phyloP scores from a whole-genome alignment of 2,113 vertebrate species.

The Dipodomys merriami region DNA sequence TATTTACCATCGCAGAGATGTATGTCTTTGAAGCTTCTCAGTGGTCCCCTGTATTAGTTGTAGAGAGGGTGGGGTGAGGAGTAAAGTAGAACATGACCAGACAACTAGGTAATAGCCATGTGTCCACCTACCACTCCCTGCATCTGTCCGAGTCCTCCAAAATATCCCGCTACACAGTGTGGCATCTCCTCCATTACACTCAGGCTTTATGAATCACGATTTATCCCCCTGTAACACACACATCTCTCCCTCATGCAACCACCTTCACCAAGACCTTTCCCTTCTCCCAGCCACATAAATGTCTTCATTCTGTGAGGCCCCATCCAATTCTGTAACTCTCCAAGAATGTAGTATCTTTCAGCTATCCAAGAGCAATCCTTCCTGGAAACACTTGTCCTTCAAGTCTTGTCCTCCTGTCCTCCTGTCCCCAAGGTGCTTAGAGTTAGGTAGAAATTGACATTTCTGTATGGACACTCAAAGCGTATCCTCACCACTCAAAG shows the following conservation, averaged over 20 bases:
- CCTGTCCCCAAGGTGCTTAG: neutral
- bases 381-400: neutral
- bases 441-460: neutral
- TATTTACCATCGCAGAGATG: neutral
- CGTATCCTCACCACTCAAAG: neutral
- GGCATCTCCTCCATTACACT: neutral
- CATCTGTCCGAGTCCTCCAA: neutral
- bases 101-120: neutral
- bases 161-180: neutral
- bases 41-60: neutral
- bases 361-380: neutral
- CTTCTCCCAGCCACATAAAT: neutral
- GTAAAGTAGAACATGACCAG: neutral
- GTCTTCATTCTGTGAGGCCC: neutral
- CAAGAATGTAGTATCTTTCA: neutral
- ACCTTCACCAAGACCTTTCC: neutral
- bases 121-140: neutral
- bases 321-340: neutral
- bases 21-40: neutral
- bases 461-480: neutral
- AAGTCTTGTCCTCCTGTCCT: too few species aligned
- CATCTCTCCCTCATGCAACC: neutral
- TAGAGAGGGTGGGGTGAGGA: neutral
- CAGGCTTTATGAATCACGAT: neutral
- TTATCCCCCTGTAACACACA: too few species aligned